These are phyloP conservation scores for Fistularia tabacaria DNA, from an alignment of 2,797 vertebrate genomes.

Conservation along the genomic window DNA sequence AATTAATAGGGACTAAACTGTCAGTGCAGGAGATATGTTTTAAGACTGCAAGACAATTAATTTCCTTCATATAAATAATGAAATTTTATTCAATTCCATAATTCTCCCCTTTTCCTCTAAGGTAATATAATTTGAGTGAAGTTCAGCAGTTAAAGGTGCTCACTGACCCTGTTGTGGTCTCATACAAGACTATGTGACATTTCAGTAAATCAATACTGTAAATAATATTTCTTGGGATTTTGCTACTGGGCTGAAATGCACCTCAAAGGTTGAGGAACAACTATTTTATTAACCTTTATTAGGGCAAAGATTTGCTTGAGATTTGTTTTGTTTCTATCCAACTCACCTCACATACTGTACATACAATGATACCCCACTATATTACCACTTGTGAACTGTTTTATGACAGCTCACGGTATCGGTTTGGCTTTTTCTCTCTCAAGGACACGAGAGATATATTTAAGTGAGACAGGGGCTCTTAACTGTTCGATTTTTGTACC, in stretches of 20 bases:
- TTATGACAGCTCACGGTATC: constrained; percentile 14
- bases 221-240: constrained; percentile 34
- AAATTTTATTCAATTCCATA: neutral
- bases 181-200: constrained; percentile 39
- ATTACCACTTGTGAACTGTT: constrained; percentile 22
- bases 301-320: constrained; percentile 28
- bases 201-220: constrained; percentile 51
- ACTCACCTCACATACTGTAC: constrained; percentile 5
- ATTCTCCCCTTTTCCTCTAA: constrained; percentile 14
- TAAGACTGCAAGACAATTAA: neutral
- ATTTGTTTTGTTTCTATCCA: constrained; percentile 19
- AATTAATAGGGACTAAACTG: no score
- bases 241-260: constrained; percentile 12
- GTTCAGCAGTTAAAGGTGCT: constrained; percentile 26
- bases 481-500: constrained; percentile 32
- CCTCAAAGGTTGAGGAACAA: constrained; percentile 30
- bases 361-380: neutral
- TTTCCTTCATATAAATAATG: no score
- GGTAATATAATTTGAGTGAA: constrained; percentile 29
- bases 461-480: constrained; percentile 15
- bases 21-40: neutral
- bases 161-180: constrained; percentile 21
- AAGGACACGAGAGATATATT: constrained; percentile 37
- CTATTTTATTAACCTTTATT: constrained; percentile 55
- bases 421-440: constrained; percentile 6